phyloP scores from a whole-genome alignment of 1,140 invertebrate species.

The Adelges cooleyi region DNA sequence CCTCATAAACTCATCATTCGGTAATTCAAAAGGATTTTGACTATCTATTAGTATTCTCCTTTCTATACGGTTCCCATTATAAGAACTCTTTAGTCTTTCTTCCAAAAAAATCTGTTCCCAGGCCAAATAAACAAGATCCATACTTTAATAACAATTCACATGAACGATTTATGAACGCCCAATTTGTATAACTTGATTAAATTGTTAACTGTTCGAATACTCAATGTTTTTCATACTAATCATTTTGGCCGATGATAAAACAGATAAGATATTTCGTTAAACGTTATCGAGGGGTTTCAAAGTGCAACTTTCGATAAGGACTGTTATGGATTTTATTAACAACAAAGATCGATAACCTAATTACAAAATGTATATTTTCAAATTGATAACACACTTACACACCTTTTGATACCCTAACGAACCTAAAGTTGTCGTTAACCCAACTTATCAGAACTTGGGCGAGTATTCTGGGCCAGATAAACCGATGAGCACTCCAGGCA shows the following conservation, averaged over 20 bases:
- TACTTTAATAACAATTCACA: neutral
- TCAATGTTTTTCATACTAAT: no score
- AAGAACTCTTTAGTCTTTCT: neutral
- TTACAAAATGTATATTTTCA: neutral
- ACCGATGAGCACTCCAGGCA: no score
- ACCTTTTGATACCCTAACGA: neutral
- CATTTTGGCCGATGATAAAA: neutral
- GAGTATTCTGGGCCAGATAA: no score
- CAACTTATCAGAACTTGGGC: no score
- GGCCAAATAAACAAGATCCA: neutral
- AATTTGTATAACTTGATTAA: no score
- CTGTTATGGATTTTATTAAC: conserved; percentile 1
- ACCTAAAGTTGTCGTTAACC: no score
- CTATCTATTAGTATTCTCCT: neutral
- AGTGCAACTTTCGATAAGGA: neutral
- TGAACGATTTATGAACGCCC: no score
- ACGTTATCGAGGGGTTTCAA: neutral
- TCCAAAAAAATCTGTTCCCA: conserved; percentile 1
- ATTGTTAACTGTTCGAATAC: no score
- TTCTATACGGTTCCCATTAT: neutral
- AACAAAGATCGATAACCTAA: neutral
- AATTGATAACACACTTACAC: neutral
- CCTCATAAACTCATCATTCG: no score
- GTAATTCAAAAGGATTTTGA: neutral
- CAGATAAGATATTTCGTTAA: neutral